Evolutionary conservation across 1,140 invertebrate species (phyloP).

Genomic region (Drosophila kikkawai): DNA sequence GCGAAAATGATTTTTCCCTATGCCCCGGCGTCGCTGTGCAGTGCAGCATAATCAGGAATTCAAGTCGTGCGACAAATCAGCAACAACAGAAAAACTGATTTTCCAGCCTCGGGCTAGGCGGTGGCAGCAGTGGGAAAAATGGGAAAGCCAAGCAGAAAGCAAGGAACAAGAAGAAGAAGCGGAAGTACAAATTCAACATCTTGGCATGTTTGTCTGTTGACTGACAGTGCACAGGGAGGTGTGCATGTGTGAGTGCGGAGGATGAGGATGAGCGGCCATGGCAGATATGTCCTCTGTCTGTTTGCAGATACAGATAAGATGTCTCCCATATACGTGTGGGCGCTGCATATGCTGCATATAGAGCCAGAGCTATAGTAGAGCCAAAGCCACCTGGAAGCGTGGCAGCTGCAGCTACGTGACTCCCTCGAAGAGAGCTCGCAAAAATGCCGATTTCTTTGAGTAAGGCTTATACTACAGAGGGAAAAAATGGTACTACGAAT

Average conservation of each 20-base stretch:
- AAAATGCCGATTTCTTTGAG: conserved; percentile 73
- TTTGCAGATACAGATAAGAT: conserved; percentile 75
- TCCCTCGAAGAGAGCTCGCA: conserved; percentile 34
- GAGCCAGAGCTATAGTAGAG: conserved; percentile 12
- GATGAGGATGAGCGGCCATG: conserved; percentile 13
- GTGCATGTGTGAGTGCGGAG: conserved; percentile 25
- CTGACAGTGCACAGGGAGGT: conserved; percentile 24
- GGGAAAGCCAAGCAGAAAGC: conserved; percentile 15
- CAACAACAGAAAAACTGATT: conserved; percentile 68
- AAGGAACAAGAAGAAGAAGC: conserved; percentile 54
- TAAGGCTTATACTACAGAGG: conserved; percentile 25
- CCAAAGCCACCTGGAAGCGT: conserved; percentile 56
- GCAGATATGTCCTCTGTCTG: conserved; percentile 54
- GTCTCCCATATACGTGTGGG: conserved; percentile 30
- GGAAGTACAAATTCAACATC: conserved; percentile 77
- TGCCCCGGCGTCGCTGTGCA: conserved; percentile 31
- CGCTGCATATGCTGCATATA: conserved; percentile 56
- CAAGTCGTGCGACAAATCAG: conserved; percentile 79
- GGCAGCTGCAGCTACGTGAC: conserved; percentile 67
- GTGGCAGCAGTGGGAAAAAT: conserved; percentile 44
- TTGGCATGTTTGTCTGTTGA: conserved; percentile 67
- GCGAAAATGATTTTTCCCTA: conserved; percentile 49
- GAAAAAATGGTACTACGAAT: background rate
- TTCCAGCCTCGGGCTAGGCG: conserved; percentile 56
- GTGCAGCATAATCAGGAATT: conserved; percentile 76